Evolutionary conservation across 1,140 invertebrate species (phyloP).

Genomic region (Mya arenaria): DNA sequence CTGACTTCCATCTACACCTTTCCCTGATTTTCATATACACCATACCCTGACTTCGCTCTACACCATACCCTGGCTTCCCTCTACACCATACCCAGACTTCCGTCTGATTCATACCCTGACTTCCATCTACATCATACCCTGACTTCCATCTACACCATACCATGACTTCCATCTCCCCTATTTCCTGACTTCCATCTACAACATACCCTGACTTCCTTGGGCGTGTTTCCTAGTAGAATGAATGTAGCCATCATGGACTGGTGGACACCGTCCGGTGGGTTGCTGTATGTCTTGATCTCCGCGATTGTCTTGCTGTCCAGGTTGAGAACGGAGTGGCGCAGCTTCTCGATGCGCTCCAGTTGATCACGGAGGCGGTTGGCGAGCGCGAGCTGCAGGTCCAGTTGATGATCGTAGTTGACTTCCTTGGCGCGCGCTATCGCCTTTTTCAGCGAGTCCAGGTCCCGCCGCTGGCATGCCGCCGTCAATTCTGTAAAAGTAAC

Average conservation of each 20-base stretch:
- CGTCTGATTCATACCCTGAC: too few species aligned
- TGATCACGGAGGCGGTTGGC: conserved; percentile 72
- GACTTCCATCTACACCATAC: too few species aligned
- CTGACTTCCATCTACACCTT: too few species aligned
- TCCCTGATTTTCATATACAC: too few species aligned
- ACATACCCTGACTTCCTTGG: conserved; percentile 74
- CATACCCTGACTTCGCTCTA: too few species aligned
- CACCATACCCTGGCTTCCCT: too few species aligned
- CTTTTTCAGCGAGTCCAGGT: conserved; percentile 64
- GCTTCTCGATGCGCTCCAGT: conserved; percentile 74
- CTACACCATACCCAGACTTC: too few species aligned
- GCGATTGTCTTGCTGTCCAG: conserved; percentile 75
- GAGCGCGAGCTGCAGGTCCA: conserved; percentile 72
- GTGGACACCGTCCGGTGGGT: conserved; percentile 74
- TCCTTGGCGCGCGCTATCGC: conserved; percentile 69
- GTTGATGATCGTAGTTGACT: conserved; percentile 69
- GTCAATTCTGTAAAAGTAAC: conserved; percentile 64
- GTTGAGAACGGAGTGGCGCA: conserved; percentile 73
- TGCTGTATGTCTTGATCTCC: conserved; percentile 72
- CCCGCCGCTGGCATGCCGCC: conserved; percentile 68
- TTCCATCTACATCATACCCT: too few species aligned
- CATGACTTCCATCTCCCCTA: too few species aligned
- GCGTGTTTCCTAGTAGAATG: conserved; percentile 68
- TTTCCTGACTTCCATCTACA: too few species aligned
- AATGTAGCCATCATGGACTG: conserved; percentile 73